Conservation (phyloP, 2,797 vertebrate species). For the Echiichthys vipera region DNA sequence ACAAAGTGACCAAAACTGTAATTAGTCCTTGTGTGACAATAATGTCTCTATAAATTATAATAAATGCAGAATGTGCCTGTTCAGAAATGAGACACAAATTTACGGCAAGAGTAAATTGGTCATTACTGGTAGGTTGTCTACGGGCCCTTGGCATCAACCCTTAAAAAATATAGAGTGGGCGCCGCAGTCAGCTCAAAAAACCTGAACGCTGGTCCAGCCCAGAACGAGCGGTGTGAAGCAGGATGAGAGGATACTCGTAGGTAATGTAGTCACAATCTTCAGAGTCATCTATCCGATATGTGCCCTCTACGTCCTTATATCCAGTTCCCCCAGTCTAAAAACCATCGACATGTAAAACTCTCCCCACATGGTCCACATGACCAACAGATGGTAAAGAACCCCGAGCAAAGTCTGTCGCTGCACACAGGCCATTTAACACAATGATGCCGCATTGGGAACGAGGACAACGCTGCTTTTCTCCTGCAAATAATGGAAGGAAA, state of each 20-base stretch:
- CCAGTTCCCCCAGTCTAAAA: slow-evolving; percentile 38
- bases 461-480: slow-evolving; percentile 43
- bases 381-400: slow-evolving; percentile 71
- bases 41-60: background rate
- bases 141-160: background rate
- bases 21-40: background rate
- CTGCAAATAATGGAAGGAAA: slow-evolving; percentile 4
- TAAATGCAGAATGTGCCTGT: background rate
- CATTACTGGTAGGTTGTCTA: background rate
- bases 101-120: background rate
- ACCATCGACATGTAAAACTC: slow-evolving; percentile 59
- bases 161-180: background rate
- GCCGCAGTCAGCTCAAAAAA: background rate
- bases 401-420: slow-evolving; percentile 58
- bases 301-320: slow-evolving; percentile 17
- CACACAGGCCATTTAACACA: slow-evolving; percentile 58
- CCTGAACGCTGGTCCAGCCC: background rate
- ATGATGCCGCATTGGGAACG: slow-evolving; percentile 8
- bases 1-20: background rate
- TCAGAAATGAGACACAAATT: background rate
- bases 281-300: slow-evolving; percentile 14
- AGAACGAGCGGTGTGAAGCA: background rate
- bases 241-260: background rate
- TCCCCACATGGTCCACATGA: slow-evolving; percentile 45
- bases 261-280: slow-evolving; percentile 14